A percentile compares a stretch with the other conserved stretches of the same genome.
Conservation (phyloP, 2,888 invertebrate genomes). For the Brenthis hecate region DNA sequence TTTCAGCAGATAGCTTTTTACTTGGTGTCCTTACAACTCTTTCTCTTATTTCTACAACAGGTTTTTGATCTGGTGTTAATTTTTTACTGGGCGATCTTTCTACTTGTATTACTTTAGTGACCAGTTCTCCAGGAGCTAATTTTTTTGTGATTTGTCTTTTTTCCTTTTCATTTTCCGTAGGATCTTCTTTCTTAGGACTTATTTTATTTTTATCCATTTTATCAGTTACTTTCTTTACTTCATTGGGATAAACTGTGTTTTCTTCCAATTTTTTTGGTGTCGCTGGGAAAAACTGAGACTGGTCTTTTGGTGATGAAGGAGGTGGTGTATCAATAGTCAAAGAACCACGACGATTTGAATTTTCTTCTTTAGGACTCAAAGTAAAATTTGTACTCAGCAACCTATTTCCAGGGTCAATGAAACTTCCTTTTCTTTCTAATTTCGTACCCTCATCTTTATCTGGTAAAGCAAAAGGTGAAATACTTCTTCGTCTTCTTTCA, state of each 20-base stretch:
- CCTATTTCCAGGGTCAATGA: constrained; percentile 76
- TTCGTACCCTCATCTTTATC: constrained; percentile 62
- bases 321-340: constrained; percentile 62
- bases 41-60: constrained; percentile 69
- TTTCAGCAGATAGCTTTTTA: constrained; percentile 59
- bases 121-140: constrained; percentile 62
- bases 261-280: constrained; percentile 69
- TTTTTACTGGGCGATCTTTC: constrained; percentile 75
- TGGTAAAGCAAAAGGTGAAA: constrained; percentile 77
- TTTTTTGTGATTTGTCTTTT: constrained; percentile 45
- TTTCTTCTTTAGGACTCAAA: constrained; percentile 70
- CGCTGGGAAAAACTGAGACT: constrained; percentile 58
- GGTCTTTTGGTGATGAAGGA: constrained; percentile 61
- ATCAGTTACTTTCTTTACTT: constrained; percentile 51
- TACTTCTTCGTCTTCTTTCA: constrained; percentile 76
- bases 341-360: constrained; percentile 59
- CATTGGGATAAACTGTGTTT: constrained; percentile 60
- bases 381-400: constrained; percentile 71
- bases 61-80: constrained; percentile 63
- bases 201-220: constrained; percentile 52
- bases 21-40: constrained; percentile 75
- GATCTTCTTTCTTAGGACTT: constrained; percentile 60
- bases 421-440: constrained; percentile 74
- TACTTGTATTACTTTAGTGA: constrained; percentile 74
- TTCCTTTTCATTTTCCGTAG: constrained; percentile 55